These are phyloP conservation scores for Hylia prasina DNA, from an alignment of 2,113 vertebrate species.

Conservation along the genomic window DNA sequence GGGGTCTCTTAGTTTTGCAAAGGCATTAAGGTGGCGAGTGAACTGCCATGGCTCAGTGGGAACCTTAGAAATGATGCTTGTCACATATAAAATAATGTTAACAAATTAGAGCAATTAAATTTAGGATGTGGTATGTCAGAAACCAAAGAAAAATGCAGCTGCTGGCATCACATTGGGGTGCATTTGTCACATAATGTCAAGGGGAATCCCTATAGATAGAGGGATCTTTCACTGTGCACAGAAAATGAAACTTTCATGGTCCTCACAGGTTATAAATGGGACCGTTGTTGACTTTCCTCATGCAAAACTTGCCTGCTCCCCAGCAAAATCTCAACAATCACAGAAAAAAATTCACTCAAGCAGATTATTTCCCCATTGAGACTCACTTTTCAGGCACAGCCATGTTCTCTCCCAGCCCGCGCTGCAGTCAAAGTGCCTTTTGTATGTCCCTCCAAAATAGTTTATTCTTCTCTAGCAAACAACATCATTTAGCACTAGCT, in stretches of 20 bases:
- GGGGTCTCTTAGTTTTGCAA: slow-evolving; percentile 19
- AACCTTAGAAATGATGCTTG: slow-evolving; percentile 36
- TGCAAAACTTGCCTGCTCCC: not conserved
- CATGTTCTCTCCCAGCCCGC: not conserved
- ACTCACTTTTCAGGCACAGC: not conserved
- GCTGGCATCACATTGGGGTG: not conserved
- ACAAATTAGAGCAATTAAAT: slow-evolving; percentile 57
- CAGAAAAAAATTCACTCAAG: not conserved
- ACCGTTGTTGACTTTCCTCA: not conserved
- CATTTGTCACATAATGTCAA: slow-evolving; percentile 14
- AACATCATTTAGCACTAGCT: slow-evolving; percentile 44
- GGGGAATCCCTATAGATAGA: slow-evolving; percentile 14
- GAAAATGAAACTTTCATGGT: not conserved
- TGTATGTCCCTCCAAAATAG: slow-evolving; percentile 31
- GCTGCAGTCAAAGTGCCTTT: slow-evolving; percentile 55
- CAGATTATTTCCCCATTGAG: slow-evolving; percentile 2
- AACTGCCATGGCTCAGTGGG: slow-evolving; percentile 33
- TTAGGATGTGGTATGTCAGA: slow-evolving; percentile 45
- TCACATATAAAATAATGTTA: slow-evolving; percentile 29
- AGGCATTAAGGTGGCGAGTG: not conserved
- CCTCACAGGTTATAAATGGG: slow-evolving; percentile 31
- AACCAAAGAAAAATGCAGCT: slow-evolving; percentile 28
- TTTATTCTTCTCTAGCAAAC: slow-evolving; percentile 63
- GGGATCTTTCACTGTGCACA: not conserved
- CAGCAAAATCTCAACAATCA: not conserved